Evolutionary conservation across 1,140 invertebrate genomes (phyloP).

Genomic region (Penaeus indicus): DNA sequence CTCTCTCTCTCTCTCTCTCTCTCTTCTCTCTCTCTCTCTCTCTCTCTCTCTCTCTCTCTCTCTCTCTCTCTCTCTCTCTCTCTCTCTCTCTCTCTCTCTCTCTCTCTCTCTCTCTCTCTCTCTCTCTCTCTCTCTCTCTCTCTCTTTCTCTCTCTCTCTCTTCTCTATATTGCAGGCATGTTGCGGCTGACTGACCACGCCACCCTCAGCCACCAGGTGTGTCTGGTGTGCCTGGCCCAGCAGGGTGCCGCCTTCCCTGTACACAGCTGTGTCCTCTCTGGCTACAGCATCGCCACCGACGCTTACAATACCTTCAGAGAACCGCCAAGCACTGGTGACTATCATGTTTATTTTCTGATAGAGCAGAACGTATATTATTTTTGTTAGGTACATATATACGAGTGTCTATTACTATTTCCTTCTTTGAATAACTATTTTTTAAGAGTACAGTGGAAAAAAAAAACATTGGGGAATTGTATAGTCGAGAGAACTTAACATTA

Average conservation of each 20-base stretch:
- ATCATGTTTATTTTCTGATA: no score
- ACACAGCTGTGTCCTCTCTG: neutral
- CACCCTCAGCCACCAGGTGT: conserved; percentile 68
- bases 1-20: accelerated
- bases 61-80: no score
- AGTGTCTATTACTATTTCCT: no score
- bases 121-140: conserved; percentile 11
- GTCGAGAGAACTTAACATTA: no score
- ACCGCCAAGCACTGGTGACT: no score
- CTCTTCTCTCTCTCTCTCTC: no score
- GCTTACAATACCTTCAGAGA: neutral
- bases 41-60: no score
- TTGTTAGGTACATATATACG: no score
- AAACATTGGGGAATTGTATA: no score
- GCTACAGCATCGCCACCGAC: conserved; percentile 30
- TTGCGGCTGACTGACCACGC: conserved; percentile 68
- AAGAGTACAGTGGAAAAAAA: no score
- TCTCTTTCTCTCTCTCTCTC: neutral
- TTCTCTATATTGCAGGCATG: conserved; percentile 35
- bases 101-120: neutral
- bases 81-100: neutral
- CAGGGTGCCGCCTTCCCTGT: neutral
- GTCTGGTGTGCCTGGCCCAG: conserved; percentile 70
- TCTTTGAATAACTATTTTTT: no score
- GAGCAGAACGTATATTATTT: no score